Conservation (phyloP, 2,797 vertebrate species). For the Poecilia wingei region DNA sequence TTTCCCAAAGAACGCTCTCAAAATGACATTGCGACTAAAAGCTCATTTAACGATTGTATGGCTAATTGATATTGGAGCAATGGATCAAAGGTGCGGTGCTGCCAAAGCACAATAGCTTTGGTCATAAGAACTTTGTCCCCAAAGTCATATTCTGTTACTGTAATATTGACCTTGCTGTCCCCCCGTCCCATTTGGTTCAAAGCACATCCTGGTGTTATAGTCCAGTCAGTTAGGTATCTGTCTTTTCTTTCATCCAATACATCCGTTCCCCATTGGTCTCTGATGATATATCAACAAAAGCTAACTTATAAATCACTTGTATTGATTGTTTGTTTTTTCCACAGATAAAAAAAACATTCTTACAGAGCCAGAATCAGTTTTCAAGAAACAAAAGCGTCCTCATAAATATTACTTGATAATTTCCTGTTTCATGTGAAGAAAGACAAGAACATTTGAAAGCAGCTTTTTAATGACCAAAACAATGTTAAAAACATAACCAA, state of each 20-base stretch:
- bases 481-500: background rate
- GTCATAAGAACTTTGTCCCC: constrained; percentile 57
- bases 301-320: constrained; percentile 14
- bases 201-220: constrained; percentile 71
- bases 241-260: constrained; percentile 57
- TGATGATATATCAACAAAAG: constrained; percentile 44
- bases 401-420: background rate
- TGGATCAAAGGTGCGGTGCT: constrained; percentile 62
- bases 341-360: background rate
- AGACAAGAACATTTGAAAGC: background rate
- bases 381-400: background rate
- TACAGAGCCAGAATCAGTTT: background rate
- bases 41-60: constrained; percentile 61
- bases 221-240: constrained; percentile 49
- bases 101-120: constrained; percentile 56
- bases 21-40: constrained; percentile 60
- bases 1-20: constrained; percentile 50
- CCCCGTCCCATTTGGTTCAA: constrained; percentile 59
- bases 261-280: constrained; percentile 45
- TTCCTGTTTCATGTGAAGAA: background rate
- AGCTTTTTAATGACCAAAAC: background rate
- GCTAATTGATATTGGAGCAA: constrained; percentile 70
- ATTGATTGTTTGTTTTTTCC: background rate
- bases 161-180: constrained; percentile 72
- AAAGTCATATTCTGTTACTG: constrained; percentile 73